phyloP scores from a whole-genome alignment of 1,140 invertebrate species.

The Telenomus remus region DNA sequence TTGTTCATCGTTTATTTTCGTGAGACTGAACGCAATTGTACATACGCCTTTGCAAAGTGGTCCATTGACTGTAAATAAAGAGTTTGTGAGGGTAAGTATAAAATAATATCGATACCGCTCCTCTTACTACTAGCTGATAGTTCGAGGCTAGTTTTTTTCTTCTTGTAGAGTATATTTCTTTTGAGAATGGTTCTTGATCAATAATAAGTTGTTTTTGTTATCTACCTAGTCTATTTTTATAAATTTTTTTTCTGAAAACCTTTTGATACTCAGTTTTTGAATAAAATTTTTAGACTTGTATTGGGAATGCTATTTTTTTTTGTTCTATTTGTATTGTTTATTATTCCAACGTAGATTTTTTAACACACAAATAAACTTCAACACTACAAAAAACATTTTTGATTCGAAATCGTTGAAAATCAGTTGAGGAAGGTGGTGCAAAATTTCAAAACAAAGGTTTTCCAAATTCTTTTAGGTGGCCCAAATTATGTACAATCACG shows the following conservation, averaged over 20 bases:
- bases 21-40: constrained; percentile 3
- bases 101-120: constrained; percentile 40
- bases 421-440: too few species aligned
- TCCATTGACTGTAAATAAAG: constrained; percentile 23
- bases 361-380: background rate
- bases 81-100: constrained; percentile 38
- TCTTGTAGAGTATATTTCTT: constrained; percentile 14
- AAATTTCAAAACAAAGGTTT: too few species aligned
- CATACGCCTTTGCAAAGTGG: constrained; percentile 18
- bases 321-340: background rate
- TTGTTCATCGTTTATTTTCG: constrained; percentile 16
- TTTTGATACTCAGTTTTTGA: background rate
- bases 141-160: constrained; percentile 26
- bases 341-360: constrained; percentile 9
- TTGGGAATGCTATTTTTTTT: constrained; percentile 19
- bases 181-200: too few species aligned
- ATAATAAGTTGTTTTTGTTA: too few species aligned
- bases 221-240: too few species aligned
- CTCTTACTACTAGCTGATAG: constrained; percentile 28
- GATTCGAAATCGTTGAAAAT: too few species aligned
- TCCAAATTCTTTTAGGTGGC: too few species aligned
- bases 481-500: too few species aligned
- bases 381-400: background rate
- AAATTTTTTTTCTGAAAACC: constrained; percentile 6
- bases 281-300: background rate